Conservation (phyloP, 2,113 vertebrate species). For the Smithornis capensis region DNA sequence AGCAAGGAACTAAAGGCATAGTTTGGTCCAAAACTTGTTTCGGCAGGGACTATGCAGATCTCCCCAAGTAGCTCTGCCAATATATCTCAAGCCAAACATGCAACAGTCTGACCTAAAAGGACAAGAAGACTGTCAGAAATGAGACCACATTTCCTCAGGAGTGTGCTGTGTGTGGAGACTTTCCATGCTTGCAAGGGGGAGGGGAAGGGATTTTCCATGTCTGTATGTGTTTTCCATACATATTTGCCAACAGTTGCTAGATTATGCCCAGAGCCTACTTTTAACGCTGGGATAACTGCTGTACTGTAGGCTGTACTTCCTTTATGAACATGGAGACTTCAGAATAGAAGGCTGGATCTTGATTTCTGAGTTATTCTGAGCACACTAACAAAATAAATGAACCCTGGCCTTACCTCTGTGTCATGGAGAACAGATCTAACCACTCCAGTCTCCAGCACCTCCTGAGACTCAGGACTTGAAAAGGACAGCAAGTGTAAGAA, state of each 20-base stretch:
- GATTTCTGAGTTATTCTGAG: slow-evolving; percentile 30
- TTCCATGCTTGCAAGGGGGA: slow-evolving; percentile 43
- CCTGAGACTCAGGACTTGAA: not conserved
- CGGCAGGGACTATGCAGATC: not conserved
- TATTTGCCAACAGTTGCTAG: slow-evolving; percentile 52
- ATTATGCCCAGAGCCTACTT: slow-evolving; percentile 43
- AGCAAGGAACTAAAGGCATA: not conserved
- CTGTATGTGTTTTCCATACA: slow-evolving; percentile 48
- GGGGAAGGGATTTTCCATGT: slow-evolving; percentile 57
- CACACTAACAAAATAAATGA: slow-evolving; percentile 43
- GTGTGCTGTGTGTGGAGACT: not conserved
- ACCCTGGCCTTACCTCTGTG: not conserved
- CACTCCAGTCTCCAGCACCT: not conserved
- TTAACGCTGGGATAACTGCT: slow-evolving; percentile 7
- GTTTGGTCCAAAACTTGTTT: slow-evolving; percentile 25
- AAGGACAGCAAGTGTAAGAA: not conserved
- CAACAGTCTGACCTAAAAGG: slow-evolving; percentile 38
- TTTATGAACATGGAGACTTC: slow-evolving; percentile 10
- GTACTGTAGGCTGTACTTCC: slow-evolving; percentile 35
- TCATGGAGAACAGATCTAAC: not conserved
- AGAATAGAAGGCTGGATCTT: not conserved
- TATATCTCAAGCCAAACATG: slow-evolving; percentile 22
- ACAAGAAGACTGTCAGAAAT: slow-evolving; percentile 58
- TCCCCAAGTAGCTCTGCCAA: slow-evolving; percentile 19
- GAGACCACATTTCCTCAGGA: slow-evolving; percentile 44